Evolutionary conservation across 2,113 vertebrate genomes (phyloP).

Genomic region (Catharus bicknelli): DNA sequence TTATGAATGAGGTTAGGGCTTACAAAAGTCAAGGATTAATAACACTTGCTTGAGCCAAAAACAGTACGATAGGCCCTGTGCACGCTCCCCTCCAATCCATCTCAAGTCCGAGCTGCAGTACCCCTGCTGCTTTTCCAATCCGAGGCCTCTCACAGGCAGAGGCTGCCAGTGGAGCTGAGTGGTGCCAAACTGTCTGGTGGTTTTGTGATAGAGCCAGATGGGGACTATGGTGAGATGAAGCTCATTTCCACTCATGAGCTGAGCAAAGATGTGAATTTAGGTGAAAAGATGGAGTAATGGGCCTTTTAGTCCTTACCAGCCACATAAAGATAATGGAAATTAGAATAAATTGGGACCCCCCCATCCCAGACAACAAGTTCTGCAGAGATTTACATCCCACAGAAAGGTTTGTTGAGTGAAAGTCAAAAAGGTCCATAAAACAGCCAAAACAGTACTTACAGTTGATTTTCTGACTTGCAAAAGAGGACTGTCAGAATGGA

Average conservation of each 20-base stretch:
- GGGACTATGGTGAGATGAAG: constrained; percentile 34
- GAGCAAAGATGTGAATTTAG: not conserved
- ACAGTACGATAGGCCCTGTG: not conserved
- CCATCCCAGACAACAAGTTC: not conserved
- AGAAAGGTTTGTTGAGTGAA: not conserved
- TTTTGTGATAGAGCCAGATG: constrained; percentile 37
- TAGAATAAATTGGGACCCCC: not conserved
- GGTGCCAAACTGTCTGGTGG: constrained; percentile 64
- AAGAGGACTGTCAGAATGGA: constrained; percentile 33
- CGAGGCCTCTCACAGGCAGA: constrained; percentile 19
- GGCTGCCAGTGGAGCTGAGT: constrained; percentile 21
- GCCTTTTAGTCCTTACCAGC: not conserved
- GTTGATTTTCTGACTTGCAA: constrained; percentile 23
- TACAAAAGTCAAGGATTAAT: constrained; percentile 36
- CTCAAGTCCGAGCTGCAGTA: constrained; percentile 28
- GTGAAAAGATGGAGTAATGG: not conserved
- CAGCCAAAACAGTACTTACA: not conserved
- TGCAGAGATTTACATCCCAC: not conserved
- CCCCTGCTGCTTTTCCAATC: constrained; percentile 31
- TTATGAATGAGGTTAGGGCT: constrained; percentile 55
- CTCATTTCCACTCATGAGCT: not conserved
- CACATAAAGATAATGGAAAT: not conserved
- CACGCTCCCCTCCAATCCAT: not conserved
- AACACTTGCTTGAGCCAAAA: constrained; percentile 39
- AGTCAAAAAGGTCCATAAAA: not conserved